A percentile compares a stretch with the other conserved stretches of the same genome.
phyloP scores from a whole-genome alignment of 2,888 invertebrate species.

The Herminia tarsipennalis region DNA sequence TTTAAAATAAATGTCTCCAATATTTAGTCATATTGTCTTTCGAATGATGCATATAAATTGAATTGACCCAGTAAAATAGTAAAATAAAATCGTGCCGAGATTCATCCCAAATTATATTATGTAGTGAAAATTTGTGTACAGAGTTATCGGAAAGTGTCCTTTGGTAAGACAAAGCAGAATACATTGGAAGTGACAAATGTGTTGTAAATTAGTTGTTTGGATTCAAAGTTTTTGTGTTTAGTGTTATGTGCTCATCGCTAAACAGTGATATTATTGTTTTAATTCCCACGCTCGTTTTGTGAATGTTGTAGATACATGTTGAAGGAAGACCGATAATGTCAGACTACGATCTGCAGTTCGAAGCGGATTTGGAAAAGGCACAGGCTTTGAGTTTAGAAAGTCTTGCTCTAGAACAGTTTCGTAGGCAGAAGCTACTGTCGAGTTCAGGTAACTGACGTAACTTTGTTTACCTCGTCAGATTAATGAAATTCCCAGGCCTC shows the following conservation, averaged over 20 bases:
- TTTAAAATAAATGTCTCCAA: slow-evolving; percentile 1
- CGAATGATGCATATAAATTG: slow-evolving; percentile 48
- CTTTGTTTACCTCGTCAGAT: slow-evolving; percentile 66
- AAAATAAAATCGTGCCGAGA: slow-evolving; percentile 47
- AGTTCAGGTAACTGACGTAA: slow-evolving; percentile 77
- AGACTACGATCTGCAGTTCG: slow-evolving; percentile 93
- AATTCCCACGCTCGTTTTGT: slow-evolving; percentile 68
- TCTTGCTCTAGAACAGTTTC: slow-evolving; percentile 92
- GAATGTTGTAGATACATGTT: slow-evolving; percentile 63
- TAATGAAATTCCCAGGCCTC: slow-evolving; percentile 48
- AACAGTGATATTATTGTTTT: slow-evolving; percentile 58
- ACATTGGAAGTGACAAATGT: slow-evolving; percentile 29
- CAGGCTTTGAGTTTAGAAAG: slow-evolving; percentile 95
- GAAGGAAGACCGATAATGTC: slow-evolving; percentile 71
- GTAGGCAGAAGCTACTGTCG: slow-evolving; percentile 87
- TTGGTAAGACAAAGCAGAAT: slow-evolving; percentile 52
- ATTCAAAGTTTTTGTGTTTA: slow-evolving; percentile 53
- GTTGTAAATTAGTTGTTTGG: slow-evolving; percentile 43
- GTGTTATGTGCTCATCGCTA: slow-evolving; percentile 51
- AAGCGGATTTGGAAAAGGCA: slow-evolving; percentile 95
- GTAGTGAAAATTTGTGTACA: slow-evolving; percentile 60
- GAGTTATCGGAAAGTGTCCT: slow-evolving; percentile 52
- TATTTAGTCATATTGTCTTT: slow-evolving; percentile 29
- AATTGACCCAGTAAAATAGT: slow-evolving; percentile 55
- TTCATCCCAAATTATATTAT: slow-evolving; percentile 57